Base-by-base conservation (phyloP, 2,113 vertebrate genomes). In the Bucco capensis region DNA sequence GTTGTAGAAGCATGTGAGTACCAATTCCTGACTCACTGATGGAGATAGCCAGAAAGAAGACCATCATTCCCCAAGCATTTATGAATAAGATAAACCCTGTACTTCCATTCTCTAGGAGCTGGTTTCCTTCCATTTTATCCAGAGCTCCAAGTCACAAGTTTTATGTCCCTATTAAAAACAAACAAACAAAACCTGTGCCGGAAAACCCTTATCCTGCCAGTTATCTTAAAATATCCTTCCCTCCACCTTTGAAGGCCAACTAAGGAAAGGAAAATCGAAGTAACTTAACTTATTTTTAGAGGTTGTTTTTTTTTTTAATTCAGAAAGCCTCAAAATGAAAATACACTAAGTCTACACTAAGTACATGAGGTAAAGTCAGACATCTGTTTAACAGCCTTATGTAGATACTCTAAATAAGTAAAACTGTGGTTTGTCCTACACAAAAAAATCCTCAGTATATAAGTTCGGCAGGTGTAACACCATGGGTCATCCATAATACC, bases 261-360 rank as follows among this genome's bases (percentile, higher is more conserved):
- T 18, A 53, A 35, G 18, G 12, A 71, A 77, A 25, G 4, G 8
- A 66, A 47, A 86, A 84, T 46, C 3, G 11, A 42, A 64, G 3
- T 23, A 64, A 35, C 9, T 19, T 31, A 62, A 14, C 64, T 56
- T 75, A 30, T 8, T 69, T 49, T 60, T 50, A 60, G 28, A 65
- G 3, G n/a, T 8, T 16, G 30, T 21, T 2, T 4, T 14, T 30
- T 30, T 3, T 4, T 23, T 27, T 49, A 19, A 62, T 51, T 37
- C 42, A 33, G 31, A 61, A 50, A 31, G 28, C 22, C 30, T 77
- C 8, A 25, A 86, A 75, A 61, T 9, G 5, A 71, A 87, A 71
- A 9, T n/a, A n/a, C 21, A 11, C 19, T 30, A 57, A 22, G 47
- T 14, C n/a, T n/a, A 24, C 16, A 28, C 0, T 8, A 30, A 35